phyloP scores from a whole-genome alignment of 2,888 invertebrate genomes.

The Sepioteuthis lessoniana region DNA sequence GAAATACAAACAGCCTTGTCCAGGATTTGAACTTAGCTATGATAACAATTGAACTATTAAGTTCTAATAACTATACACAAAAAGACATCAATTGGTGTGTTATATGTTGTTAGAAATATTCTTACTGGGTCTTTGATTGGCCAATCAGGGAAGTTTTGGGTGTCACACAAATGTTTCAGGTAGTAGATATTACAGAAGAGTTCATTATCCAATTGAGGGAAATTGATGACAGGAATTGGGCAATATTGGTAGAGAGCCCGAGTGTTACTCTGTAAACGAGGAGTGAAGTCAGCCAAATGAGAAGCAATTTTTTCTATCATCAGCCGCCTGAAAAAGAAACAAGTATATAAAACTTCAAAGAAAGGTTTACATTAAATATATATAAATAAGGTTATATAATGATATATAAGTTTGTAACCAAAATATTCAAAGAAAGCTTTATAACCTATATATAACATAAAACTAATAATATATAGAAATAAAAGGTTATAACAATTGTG shows the following conservation, averaged over 20 bases:
- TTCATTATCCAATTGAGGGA: conserved; percentile 95
- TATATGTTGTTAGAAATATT: neutral
- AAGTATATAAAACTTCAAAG: neutral
- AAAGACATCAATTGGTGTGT: neutral
- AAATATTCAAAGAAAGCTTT: too few species aligned
- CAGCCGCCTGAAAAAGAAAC: conserved; percentile 81
- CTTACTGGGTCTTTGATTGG: conserved; percentile 93
- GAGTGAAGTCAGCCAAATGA: conserved; percentile 97
- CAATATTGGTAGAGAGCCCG: conserved; percentile 96
- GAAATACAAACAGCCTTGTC: too few species aligned
- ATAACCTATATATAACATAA: too few species aligned
- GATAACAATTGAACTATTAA: too few species aligned
- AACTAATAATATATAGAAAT: too few species aligned
- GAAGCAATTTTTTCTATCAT: conserved; percentile 97
- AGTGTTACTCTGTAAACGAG: conserved; percentile 92
- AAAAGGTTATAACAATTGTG: too few species aligned
- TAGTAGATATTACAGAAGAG: conserved; percentile 99
- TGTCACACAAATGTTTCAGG: conserved; percentile 94
- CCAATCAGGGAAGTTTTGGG: conserved; percentile 92
- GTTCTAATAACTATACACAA: too few species aligned
- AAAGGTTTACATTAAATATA: too few species aligned
- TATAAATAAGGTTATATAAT: too few species aligned
- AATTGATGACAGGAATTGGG: conserved; percentile 92
- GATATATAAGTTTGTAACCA: too few species aligned
- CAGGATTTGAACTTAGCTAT: too few species aligned